Base-by-base conservation (phyloP, 2,113 vertebrate genomes). In the Pterocles orientalis region DNA sequence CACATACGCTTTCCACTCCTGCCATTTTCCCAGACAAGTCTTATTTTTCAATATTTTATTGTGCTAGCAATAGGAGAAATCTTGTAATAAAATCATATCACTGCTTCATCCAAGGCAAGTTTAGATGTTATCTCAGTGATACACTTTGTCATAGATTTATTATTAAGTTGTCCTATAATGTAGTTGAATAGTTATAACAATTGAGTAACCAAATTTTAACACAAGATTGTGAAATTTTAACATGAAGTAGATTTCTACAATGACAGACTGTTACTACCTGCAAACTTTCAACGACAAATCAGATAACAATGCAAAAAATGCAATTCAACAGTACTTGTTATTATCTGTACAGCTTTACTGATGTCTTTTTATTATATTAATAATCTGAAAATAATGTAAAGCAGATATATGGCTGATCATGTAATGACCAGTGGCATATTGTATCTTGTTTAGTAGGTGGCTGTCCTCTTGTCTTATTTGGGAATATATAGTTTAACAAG, bases 131-230 rank as follows among this genome's bases (percentile, higher is more conserved):
- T 95, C 93, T 82, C 85, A 89, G 77, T 88, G 96, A 96, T 94
- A 90, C 75, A 94, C 80, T 98, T 97, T 94, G 89, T 96, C 96
- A 92, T 88, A 89, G 94, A 96, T 97, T 96, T 96, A 95, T 97
- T 97, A 97, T 95, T 97, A 97, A 98, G 77, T 92, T 96, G 83
- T 88, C 78, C 0, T 48, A 70, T 92, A 92, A 95, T 94, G 83
- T 56, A 86, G 88, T 76, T 96, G 93, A 96, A 92, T 91, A 91
- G 83, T 97, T 94, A 92, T 95, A 96, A 91, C 86, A 96, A 92
- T 80, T 93, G 84, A 95, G 95, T 96, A 97, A 97, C 94, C 92
- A 98, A 98, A 88, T 98, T 98, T 97, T 97, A 98, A 95, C 92
- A 79, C 66, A 88, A 76, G 66, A 90, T 50, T 88, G 75, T 92